Evolutionary conservation across 1,140 invertebrate species (phyloP), one percentile per base, ranked within the genome.

Genomic region (Chionoecetes opilio): DNA sequence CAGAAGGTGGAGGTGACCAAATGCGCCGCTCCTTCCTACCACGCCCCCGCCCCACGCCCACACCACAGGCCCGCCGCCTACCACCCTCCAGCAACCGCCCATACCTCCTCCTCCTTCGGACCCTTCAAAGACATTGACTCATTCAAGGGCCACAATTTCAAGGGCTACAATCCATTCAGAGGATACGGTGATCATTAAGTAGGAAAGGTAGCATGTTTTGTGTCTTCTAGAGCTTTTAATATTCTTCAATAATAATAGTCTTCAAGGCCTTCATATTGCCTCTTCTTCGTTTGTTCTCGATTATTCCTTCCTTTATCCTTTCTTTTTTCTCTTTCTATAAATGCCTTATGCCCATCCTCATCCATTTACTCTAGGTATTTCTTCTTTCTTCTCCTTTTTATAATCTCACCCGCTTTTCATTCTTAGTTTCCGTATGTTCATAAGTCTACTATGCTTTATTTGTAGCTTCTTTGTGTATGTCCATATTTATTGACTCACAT

Each of bases 1-100:
- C 29, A 85, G 75, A 41, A 94, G 89, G 35, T 91, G 3, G 88
- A 94, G 53, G 93, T 94, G 3, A 94, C 93, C 29, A 94, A 94
- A 32, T 94, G 93, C 63, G 84, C 92, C n/a, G 63, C 89, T 21
- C 11, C 29, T 53, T 37, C 21, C 34, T 35, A 38, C 38, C 93
- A 37, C 0, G 32, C 93, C 37, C 21, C 93, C 34, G 11, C 38
- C 85, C 82, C 32, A 34, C 6, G n/a, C 11, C 31, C 14, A 38
- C 37, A 11, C 29, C 34, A 90, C 88, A 31, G 53, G 11, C 37
- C 91, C 82, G 2, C 86, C 86, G 3, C 11, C 86, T 21, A 82
- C 53, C 37, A 82, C 92, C 32, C 41, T 2, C n/a, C 34, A 3
- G 63, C 75, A 63, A 82, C 93, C 9, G 32, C 34, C 32, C 46